Evolutionary conservation across 2,888 invertebrate species (phyloP), one percentile per base, ranked within the genome.

Genomic region (Drosophila niveifrons): DNA sequence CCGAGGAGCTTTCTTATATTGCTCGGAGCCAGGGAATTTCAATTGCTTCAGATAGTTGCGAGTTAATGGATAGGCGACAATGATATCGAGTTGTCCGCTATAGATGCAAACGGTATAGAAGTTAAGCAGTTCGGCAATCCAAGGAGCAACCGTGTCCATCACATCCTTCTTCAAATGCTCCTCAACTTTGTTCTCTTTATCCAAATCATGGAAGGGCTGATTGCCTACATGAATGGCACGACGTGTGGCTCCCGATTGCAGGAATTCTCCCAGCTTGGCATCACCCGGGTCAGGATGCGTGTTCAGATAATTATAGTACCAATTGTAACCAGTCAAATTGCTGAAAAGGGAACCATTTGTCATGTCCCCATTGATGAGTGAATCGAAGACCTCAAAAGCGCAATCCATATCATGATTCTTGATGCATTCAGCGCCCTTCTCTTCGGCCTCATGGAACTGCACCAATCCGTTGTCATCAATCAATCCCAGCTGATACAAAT

Each of bases 61-160:
- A 0, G 98, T 98, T 53, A 97, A 90, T 0, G 97, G 97, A 92
- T 97, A 97, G 0, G 97, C 97, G 0, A 98, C 96, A 73, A 98
- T 97, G 11, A 98, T 96, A 91, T 98, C 98, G 74, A 98, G 91
- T 90, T 98, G 98, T 0, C 98, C 98, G 90, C 95, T 98, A 91
- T 98, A 98, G 68, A 98, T 94, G 47, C 98, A 94, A 13, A 97
- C 90, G 3, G 80, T 89, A 46, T 90, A 91, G 79, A 95, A 92
- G 39, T 95, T 93, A 0, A 96, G 90, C 0, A 97, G 92, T 79
- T 95, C 95, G 0, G 94, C 93, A 61, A 97, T 93, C 94, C 95
- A 95, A 0, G 94, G 94, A 6, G 96, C 96, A 7, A 97, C 95
- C 0, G 96, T 96, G 87, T 96, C 94, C 96, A 97, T 96, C 0